Evolutionary conservation across 2,113 vertebrate genomes (phyloP).

Genomic region (Accipiter virgatus): DNA sequence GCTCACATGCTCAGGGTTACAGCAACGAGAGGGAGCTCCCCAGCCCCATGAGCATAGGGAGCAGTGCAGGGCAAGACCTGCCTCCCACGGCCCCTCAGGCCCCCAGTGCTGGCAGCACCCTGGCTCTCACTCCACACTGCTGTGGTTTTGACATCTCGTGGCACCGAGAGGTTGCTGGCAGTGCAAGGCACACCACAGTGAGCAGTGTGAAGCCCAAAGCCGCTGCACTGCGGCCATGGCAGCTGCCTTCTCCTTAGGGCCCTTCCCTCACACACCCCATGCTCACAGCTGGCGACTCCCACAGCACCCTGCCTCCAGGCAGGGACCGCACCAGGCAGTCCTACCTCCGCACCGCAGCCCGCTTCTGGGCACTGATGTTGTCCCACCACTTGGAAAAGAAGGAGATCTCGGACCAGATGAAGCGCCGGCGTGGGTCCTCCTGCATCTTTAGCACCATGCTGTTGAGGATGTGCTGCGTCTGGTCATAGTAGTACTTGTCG

Average conservation of each 20-base stretch:
- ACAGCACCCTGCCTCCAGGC: too few species aligned
- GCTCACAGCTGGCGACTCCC: too few species aligned
- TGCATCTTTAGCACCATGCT: slow-evolving; percentile 95
- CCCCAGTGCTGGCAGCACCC: background rate
- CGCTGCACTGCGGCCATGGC: background rate
- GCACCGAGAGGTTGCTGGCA: background rate
- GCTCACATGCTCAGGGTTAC: background rate
- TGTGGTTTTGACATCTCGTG: background rate
- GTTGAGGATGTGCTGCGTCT: slow-evolving; percentile 97
- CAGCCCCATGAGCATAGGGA: background rate
- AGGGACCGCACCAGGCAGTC: rapidly evolving
- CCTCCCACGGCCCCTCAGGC: background rate
- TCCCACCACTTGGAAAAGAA: slow-evolving; percentile 98
- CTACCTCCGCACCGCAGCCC: slow-evolving; percentile 85
- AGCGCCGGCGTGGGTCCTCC: slow-evolving; percentile 91
- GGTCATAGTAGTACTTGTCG: slow-evolving; percentile 95
- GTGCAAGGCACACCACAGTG: background rate
- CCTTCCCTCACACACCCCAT: background rate
- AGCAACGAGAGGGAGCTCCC: rapidly evolving
- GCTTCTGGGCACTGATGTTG: slow-evolving; percentile 85
- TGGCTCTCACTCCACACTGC: background rate
- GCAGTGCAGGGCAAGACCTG: background rate
- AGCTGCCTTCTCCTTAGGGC: background rate
- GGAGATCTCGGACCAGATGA: slow-evolving; percentile 98
- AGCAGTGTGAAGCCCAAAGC: background rate